A percentile compares a stretch with the other conserved stretches of the same genome.
Conservation (phyloP, 2,113 vertebrate species). For the Varanus salvator region DNA sequence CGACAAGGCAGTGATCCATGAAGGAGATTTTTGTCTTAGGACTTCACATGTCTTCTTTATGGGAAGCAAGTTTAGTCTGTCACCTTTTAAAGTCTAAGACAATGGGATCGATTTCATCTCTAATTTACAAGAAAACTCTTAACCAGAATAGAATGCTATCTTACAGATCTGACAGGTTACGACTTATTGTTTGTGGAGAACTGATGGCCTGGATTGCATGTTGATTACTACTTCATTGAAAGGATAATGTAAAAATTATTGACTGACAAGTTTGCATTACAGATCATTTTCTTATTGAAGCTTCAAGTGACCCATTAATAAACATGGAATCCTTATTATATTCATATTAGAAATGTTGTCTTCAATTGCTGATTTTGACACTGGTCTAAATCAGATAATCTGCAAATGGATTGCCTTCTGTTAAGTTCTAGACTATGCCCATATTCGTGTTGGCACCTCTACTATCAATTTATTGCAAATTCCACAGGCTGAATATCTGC, state of each 20-base stretch:
- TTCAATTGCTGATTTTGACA: background rate
- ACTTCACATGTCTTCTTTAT: background rate
- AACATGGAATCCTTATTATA: background rate
- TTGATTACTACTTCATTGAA: background rate
- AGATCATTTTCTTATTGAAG: background rate
- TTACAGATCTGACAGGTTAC: background rate
- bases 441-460: background rate
- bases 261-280: background rate
- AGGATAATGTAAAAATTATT: background rate
- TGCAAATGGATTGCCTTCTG: background rate
- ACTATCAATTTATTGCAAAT: background rate
- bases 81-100: background rate
- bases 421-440: background rate
- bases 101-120: background rate
- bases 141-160: background rate
- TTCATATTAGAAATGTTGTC: background rate
- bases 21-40: background rate
- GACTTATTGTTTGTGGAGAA: background rate
- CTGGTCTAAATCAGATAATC: background rate
- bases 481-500: background rate
- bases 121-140: background rate
- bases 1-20: no score
- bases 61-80: background rate
- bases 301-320: no score
- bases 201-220: no score